Conservation (phyloP, 2,113 vertebrate genomes). For the Prolemur simus region DNA sequence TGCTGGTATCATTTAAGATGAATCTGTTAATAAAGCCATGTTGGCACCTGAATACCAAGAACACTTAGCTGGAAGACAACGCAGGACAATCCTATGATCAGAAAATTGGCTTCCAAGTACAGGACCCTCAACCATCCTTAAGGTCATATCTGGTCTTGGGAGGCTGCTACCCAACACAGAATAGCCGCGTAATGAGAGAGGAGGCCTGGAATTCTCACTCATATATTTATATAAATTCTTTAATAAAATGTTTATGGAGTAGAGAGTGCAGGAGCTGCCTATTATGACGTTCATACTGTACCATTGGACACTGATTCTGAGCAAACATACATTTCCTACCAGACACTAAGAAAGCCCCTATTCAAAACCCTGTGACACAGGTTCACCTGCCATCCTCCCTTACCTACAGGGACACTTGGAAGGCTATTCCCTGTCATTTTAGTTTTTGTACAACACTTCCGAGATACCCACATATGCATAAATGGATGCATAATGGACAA, state of each 20-base stretch:
- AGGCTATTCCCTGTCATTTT: neutral
- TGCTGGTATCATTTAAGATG: neutral
- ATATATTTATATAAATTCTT: fast-evolving
- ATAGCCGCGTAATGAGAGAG: neutral
- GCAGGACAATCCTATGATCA: neutral
- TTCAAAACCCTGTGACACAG: neutral
- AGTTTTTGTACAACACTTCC: neutral
- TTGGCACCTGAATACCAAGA: neutral
- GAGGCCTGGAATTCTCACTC: fast-evolving
- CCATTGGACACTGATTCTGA: neutral
- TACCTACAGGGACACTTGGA: neutral
- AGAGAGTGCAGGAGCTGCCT: neutral
- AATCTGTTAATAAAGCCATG: neutral
- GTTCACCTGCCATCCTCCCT: fast-evolving
- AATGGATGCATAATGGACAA: neutral
- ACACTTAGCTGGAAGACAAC: neutral
- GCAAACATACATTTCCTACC: neutral
- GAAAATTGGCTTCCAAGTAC: neutral
- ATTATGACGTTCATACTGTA: neutral
- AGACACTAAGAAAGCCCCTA: neutral
- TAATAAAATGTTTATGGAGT: neutral
- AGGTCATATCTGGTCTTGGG: neutral
- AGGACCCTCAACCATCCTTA: neutral
- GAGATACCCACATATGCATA: neutral
- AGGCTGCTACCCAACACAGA: neutral